Percentiles rank a stretch among this genome's conserved stretches.
phyloP scores from a whole-genome alignment of 2,888 invertebrate species.

The Leucophenga maculata region DNA sequence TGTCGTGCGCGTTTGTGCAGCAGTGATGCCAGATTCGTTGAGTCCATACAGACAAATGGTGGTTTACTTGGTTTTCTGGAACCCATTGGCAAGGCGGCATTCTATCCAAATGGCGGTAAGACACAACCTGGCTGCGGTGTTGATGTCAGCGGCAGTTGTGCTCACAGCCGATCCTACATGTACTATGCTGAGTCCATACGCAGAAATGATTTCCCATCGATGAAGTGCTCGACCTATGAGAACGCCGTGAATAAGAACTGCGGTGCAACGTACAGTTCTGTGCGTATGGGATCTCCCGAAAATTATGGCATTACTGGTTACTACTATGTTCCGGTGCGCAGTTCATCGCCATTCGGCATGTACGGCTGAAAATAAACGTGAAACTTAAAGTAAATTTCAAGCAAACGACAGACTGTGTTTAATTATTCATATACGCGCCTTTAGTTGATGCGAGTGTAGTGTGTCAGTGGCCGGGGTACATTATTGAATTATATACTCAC shows the following conservation, averaged over 20 bases:
- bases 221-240: conserved; percentile 44
- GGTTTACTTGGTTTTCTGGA: conserved; percentile 54
- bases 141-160: conserved; percentile 66
- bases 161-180: conserved; percentile 69
- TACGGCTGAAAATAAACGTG: neutral
- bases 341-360: conserved; percentile 47
- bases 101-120: conserved; percentile 74
- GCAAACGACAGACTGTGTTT: too few species aligned
- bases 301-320: conserved; percentile 49
- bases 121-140: conserved; percentile 73
- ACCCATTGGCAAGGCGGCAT: conserved; percentile 70
- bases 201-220: conserved; percentile 54
- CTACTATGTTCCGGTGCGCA: conserved; percentile 56
- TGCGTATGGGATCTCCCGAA: conserved; percentile 52
- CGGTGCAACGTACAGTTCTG: conserved; percentile 38
- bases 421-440: too few species aligned
- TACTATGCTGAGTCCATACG: conserved; percentile 71
- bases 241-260: conserved; percentile 49
- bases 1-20: conserved; percentile 47
- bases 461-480: too few species aligned
- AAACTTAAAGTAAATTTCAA: too few species aligned
- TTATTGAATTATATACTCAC: too few species aligned
- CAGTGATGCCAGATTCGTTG: conserved; percentile 58
- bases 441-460: too few species aligned
- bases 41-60: conserved; percentile 61